Evolutionary conservation across 37 sponge, comb jelly and placozoan species (phyloP).

Genomic region (Haliclona indistincta): DNA sequence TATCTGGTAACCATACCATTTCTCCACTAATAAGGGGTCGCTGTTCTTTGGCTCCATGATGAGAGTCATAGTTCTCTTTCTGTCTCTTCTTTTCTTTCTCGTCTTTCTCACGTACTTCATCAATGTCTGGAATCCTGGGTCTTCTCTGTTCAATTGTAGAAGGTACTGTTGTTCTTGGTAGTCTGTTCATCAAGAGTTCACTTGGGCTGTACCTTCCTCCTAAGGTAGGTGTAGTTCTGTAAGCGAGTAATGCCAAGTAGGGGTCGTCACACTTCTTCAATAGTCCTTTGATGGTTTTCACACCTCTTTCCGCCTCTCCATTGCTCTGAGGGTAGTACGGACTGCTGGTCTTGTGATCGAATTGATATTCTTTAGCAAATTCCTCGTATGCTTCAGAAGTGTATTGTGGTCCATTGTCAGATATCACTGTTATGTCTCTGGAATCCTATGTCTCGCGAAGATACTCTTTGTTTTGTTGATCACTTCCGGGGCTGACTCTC

Average conservation of each 20-base stretch:
- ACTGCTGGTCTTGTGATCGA: constrained; percentile 51
- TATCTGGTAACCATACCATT: too few relatives aligned
- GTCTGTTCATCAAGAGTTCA: constrained; percentile 42
- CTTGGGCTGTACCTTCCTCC: constrained; percentile 37
- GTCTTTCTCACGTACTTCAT: not conserved
- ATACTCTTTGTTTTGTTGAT: constrained; percentile 32
- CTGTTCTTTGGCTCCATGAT: too few relatives aligned
- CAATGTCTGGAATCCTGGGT: constrained; percentile 19
- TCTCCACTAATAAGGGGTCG: too few relatives aligned
- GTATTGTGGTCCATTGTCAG: constrained; percentile 78
- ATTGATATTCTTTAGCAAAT: constrained; percentile 38
- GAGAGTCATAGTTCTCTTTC: constrained; percentile 18
- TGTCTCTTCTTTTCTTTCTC: constrained; percentile 8
- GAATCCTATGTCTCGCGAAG: constrained; percentile 70
- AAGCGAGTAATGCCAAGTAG: constrained; percentile 36
- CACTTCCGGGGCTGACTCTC: constrained; percentile 20
- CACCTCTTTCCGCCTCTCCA: constrained; percentile 72
- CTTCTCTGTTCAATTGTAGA: not conserved
- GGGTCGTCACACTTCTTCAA: constrained; percentile 50
- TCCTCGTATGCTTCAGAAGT: constrained; percentile 12
- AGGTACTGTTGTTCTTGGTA: constrained; percentile 36
- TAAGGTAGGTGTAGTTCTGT: constrained; percentile 53
- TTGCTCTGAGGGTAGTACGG: constrained; percentile 58
- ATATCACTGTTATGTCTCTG: constrained; percentile 27
- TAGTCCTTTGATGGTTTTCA: constrained; percentile 45